Evolutionary conservation across 2,113 vertebrate genomes (phyloP), one percentile per base, ranked within the genome.

Genomic region (Haemorhous mexicanus): DNA sequence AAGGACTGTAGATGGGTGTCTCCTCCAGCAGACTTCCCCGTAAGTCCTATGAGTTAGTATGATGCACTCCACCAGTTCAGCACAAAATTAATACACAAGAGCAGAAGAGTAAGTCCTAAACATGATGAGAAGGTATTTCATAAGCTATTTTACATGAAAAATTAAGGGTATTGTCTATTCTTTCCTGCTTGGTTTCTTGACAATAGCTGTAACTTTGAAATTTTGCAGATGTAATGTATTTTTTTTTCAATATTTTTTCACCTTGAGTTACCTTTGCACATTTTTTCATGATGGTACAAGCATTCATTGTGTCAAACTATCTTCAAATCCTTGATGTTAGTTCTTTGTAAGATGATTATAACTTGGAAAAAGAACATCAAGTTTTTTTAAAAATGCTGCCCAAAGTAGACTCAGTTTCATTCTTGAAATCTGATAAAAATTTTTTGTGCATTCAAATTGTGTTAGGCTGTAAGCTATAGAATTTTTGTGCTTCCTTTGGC

Each of bases 1-100:
- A 47, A 5, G 53, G 46, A 18, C 53, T 61, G 33, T 18, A 62
- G 28, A 12, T 30, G 23, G 44, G 49, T 39, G 14, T 28, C 21
- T 73, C 14, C 49, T 52, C 53, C 47, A 89, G 11, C 1, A 2
- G 43, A 43, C 20, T 47, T 47, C 15, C 5, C 18, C 4, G 0
- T 33, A 49, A 62, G 4, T 39, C 17, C 11, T 4, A 0, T 41
- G 61, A 61, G 8, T 66, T 16, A 78, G 13, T 35, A 8, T 26
- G 16, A 14, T 35, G 13, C 13, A 41, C 7, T 56, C 20, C 27
- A 74, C 4, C 10, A 16, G 11, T 28, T 84, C 50, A 47, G 8
- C 0, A 0, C 9, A 81, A 14, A 55, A 39, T 61, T 21, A 11
- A 39, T 22, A 16, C 3, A 47, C 20, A 43, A 14, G 4, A 61